These are phyloP conservation scores for Eubasilissa splendida DNA, from an alignment of 2,888 invertebrate species.

Conservation along the genomic window DNA sequence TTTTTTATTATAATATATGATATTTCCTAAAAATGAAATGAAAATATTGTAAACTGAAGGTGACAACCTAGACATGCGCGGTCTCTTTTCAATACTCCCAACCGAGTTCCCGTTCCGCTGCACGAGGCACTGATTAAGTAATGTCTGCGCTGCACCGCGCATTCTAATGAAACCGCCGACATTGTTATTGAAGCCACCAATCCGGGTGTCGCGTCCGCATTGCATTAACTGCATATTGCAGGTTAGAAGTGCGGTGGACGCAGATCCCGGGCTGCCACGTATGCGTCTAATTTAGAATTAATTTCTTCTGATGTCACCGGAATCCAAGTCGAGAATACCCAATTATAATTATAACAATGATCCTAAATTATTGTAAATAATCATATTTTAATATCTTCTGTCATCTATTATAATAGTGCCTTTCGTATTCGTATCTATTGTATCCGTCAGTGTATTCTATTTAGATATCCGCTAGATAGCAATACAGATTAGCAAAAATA, in stretches of 20 bases:
- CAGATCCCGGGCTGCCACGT: background rate
- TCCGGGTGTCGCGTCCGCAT: constrained; percentile 4
- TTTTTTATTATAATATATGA: too few species aligned
- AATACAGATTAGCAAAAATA: too few species aligned
- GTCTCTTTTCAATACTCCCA: background rate
- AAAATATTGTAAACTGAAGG: too few species aligned
- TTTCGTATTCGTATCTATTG: too few species aligned
- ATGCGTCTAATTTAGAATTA: background rate
- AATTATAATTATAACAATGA: too few species aligned
- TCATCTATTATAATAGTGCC: too few species aligned
- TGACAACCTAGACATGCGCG: too few species aligned
- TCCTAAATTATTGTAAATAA: too few species aligned
- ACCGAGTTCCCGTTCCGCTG: background rate
- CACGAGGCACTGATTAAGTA: constrained; percentile 3
- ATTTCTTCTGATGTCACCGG: background rate
- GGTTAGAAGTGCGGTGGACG: constrained; percentile 7
- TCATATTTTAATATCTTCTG: too few species aligned
- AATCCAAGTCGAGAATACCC: background rate
- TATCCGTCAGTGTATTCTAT: too few species aligned
- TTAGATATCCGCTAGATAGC: too few species aligned
- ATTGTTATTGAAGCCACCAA: background rate
- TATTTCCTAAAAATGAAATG: too few species aligned
- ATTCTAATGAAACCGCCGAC: constrained; percentile 22
- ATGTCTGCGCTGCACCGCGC: background rate
- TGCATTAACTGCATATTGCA: constrained; percentile 14